Evolutionary conservation across 1,140 invertebrate species (phyloP).

Genomic region (Leptinotarsa undecemlineata): DNA sequence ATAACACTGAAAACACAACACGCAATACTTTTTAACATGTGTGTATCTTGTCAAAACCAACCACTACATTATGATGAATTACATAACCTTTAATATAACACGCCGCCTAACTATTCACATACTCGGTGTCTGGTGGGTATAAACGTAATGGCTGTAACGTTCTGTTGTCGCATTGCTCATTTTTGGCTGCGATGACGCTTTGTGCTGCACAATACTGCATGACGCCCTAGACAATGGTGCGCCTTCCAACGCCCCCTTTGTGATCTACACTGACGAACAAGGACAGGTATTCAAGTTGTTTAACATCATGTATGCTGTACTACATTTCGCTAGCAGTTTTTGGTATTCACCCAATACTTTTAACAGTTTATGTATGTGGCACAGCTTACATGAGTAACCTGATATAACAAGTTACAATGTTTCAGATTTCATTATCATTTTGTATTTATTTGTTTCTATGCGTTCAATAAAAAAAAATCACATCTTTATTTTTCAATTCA

Average conservation of each 20-base stretch:
- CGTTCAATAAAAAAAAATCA: not conserved
- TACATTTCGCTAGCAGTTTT: slow-evolving; percentile 39
- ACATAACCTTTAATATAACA: slow-evolving; percentile 19
- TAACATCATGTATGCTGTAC: slow-evolving; percentile 53
- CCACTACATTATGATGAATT: slow-evolving; percentile 15
- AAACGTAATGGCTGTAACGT: slow-evolving; percentile 52
- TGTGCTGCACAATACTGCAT: slow-evolving; percentile 56
- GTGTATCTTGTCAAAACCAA: slow-evolving; percentile 10
- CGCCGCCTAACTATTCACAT: slow-evolving; percentile 29
- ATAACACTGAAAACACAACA: slow-evolving; percentile 22
- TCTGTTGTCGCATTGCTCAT: slow-evolving; percentile 55
- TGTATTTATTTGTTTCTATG: not conserved
- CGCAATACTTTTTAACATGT: slow-evolving; percentile 17
- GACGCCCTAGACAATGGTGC: slow-evolving; percentile 56
- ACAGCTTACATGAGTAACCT: slow-evolving; percentile 43
- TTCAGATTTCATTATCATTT: not conserved
- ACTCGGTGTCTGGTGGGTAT: slow-evolving; percentile 45
- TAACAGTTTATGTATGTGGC: slow-evolving; percentile 33
- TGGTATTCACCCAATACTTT: slow-evolving; percentile 22
- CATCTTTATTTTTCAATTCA: too few relatives aligned
- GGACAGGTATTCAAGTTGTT: slow-evolving; percentile 81
- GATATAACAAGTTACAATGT: slow-evolving; percentile 47
- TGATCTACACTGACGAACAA: slow-evolving; percentile 93
- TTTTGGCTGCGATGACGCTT: slow-evolving; percentile 57
- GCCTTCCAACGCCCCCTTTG: slow-evolving; percentile 85